Percentiles rank a stretch among this genome's conserved stretches.
These are phyloP conservation scores for Scaptomyza pallida DNA, from an alignment of 1,140 invertebrate genomes.

Conservation along the genomic window DNA sequence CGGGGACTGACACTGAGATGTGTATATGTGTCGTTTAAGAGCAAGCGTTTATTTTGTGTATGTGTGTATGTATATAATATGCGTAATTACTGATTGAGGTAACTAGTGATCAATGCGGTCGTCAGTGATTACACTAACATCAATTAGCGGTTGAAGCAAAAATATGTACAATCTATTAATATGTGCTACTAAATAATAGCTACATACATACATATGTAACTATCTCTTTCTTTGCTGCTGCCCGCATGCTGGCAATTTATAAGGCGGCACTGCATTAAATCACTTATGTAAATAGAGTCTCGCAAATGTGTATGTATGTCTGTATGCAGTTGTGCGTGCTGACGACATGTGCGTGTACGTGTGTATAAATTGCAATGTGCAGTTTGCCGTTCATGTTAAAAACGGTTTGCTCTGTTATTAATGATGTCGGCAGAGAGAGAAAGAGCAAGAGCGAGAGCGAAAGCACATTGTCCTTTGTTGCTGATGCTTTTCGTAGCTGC, in stretches of 20 bases:
- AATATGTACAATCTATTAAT: neutral
- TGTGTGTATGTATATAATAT: constrained; percentile 5
- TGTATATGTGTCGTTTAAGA: constrained; percentile 8
- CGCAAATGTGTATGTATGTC: constrained; percentile 36
- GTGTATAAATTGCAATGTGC: constrained; percentile 41
- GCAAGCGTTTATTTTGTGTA: constrained; percentile 27
- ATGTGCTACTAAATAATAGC: no score
- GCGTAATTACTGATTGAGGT: constrained; percentile 29
- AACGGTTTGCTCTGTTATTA: constrained; percentile 69
- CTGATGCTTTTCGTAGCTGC: neutral
- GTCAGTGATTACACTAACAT: constrained; percentile 33
- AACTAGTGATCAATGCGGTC: constrained; percentile 34
- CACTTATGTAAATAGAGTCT: constrained; percentile 74
- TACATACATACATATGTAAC: neutral
- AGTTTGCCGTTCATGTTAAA: constrained; percentile 26
- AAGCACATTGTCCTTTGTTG: constrained; percentile 30
- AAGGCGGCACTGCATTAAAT: constrained; percentile 72
- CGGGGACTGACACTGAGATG: neutral
- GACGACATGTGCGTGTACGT: constrained; percentile 19
- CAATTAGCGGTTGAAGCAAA: constrained; percentile 28
- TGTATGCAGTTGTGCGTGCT: constrained; percentile 3
- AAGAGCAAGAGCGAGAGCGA: neutral
- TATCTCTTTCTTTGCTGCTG: constrained; percentile 1
- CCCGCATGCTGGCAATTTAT: constrained; percentile 34
- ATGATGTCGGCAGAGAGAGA: constrained; percentile 62